phyloP scores from a whole-genome alignment of 2,888 invertebrate species.

The Ophioninae sp. region DNA sequence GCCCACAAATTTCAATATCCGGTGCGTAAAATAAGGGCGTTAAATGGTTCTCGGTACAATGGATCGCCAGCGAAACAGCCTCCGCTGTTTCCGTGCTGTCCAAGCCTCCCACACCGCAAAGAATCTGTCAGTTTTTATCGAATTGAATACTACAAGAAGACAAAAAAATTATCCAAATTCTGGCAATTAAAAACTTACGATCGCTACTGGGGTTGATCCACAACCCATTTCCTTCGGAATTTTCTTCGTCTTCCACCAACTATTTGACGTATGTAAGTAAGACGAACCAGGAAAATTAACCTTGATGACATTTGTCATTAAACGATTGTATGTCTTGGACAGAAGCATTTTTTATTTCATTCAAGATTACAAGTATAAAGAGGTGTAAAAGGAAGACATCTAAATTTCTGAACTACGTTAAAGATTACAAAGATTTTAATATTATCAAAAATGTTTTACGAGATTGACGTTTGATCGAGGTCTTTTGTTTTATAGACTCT shows the following conservation, averaged over 20 bases:
- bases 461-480: neutral
- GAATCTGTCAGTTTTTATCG: conserved; percentile 73
- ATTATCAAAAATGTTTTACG: neutral
- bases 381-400: neutral
- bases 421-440: conserved; percentile 28
- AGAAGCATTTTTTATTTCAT: conserved; percentile 27
- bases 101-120: conserved; percentile 83
- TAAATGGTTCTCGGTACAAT: conserved; percentile 67
- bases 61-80: conserved; percentile 79
- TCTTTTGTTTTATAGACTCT: neutral
- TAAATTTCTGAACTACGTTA: conserved; percentile 3
- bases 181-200: conserved; percentile 61
- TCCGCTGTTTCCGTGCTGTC: conserved; percentile 84
- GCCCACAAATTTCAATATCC: conserved; percentile 65
- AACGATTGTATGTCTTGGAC: neutral
- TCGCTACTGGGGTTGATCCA: conserved; percentile 64
- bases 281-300: neutral
- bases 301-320: conserved; percentile 19
- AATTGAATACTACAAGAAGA: neutral
- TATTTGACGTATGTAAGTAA: conserved; percentile 62
- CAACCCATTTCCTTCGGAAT: conserved; percentile 46
- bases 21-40: conserved; percentile 73
- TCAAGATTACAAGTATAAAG: neutral
- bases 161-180: neutral
- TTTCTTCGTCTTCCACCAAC: conserved; percentile 47